A percentile compares a stretch with the other conserved stretches of the same genome.
These are phyloP conservation scores for Amphibalanus amphitrite DNA, from an alignment of 1,140 invertebrate genomes.

Conservation along the genomic window DNA sequence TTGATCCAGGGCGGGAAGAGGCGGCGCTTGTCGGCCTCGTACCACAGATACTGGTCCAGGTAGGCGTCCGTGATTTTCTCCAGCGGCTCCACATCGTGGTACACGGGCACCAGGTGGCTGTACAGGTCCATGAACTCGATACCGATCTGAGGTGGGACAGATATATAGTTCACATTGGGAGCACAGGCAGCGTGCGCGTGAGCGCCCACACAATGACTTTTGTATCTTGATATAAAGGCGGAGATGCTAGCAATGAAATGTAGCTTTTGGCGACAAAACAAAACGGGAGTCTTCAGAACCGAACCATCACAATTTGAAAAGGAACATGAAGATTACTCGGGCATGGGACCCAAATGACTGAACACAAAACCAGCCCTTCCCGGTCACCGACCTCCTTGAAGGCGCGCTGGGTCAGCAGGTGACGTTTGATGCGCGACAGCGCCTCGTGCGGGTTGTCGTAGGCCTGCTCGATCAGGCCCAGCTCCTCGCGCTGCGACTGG, in stretches of 20 bases:
- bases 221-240: no score
- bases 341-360: no score
- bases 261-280: no score
- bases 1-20: conserved; percentile 99
- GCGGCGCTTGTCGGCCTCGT: conserved; percentile 93
- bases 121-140: conserved; percentile 99
- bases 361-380: no score
- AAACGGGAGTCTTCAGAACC: no score
- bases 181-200: no score
- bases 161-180: no score
- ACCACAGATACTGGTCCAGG: conserved; percentile 98
- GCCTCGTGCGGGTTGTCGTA: conserved; percentile 99
- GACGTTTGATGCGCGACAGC: conserved; percentile 95
- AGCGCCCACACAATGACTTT: no score
- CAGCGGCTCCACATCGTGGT: conserved; percentile 93
- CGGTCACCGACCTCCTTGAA: conserved; percentile 88
- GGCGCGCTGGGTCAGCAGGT: conserved; percentile 89
- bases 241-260: no score
- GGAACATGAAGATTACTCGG: no score
- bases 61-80: conserved; percentile 99
- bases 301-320: no score
- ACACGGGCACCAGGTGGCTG: conserved; percentile 95
- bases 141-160: conserved; percentile 36
- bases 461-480: conserved; percentile 97
- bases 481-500: conserved; percentile 95